Base-by-base conservation (phyloP, 2,797 vertebrate genomes). In the Phataginus tetradactyla region DNA sequence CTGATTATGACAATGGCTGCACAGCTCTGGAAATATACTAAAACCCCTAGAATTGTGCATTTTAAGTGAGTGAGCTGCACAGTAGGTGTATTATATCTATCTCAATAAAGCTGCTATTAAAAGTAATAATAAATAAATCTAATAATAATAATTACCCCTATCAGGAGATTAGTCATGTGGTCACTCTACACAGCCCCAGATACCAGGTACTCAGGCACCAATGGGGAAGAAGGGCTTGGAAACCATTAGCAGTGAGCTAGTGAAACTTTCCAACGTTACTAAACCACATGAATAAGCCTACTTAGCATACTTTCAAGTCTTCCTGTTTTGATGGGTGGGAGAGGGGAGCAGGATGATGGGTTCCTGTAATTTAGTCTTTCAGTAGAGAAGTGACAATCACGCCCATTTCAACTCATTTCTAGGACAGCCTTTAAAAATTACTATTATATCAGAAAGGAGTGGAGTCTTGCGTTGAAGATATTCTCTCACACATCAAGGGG, bases 291-390 rank as follows among this genome's bases (percentile, higher is more conserved):
- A 66, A 83, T 64, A 69, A 64, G 34, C 21, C 21, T 34, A 94
- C 59, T 55, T 42, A 78, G 29, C 9, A 9, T 20, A 42, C 94
- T 90, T 96, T 86, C 72, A 83, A 93, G 71, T 53, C 59, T 91
- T 66, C 39, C 42, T 42, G 45, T 78, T 90, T 75, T 83, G 75
- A 27, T 59, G 34, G 20, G 37, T 45, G 3, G n/a, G 21, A 5
- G 39, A 81, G 15, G n/a, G 20, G 88, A 87, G 14, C 51, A 32
- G 42, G 32, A 64, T 55, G 49, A 80, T 29, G 29, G 87, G 68
- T 95, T 96, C 45, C 55, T 3, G 45, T 84, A 83, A 94, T 95
- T 96, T 90, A 87, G 77, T 95, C 45, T 92, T 91, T 90, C 32
- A 86, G 64, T 14, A 78, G 21, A 95, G 51, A 94, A 59, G 42